Conservation (phyloP, 2,888 invertebrate species). For the Melinopterus prodromus region DNA sequence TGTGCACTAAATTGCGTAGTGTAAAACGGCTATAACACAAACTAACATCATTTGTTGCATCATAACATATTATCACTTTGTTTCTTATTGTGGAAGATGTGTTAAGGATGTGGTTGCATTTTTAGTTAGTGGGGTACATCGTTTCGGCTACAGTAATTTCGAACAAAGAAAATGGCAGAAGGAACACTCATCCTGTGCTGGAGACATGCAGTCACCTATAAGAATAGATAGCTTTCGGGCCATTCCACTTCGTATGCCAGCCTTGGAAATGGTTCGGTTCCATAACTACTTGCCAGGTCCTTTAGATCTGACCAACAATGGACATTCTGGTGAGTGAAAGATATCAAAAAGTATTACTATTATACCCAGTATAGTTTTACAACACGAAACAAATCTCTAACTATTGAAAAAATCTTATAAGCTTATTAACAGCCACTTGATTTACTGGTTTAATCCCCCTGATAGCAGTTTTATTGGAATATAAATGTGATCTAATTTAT, state of each 20-base stretch:
- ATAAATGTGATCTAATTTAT: neutral
- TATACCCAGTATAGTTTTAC: neutral
- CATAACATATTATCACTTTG: neutral
- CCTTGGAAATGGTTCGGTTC: slow-evolving; percentile 76
- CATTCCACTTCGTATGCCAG: slow-evolving; percentile 72
- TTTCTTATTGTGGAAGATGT: neutral
- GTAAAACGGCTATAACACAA: too few species aligned
- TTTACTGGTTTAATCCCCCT: neutral
- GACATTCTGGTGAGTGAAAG: slow-evolving; percentile 69
- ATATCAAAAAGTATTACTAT: neutral
- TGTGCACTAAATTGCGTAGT: too few species aligned
- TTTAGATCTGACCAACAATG: slow-evolving; percentile 71
- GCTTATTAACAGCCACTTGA: neutral
- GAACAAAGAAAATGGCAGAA: slow-evolving; percentile 73
- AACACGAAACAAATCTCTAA: neutral
- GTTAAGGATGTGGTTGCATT: slow-evolving; percentile 7
- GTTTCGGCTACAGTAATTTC: slow-evolving; percentile 70
- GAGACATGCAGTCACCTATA: slow-evolving; percentile 73
- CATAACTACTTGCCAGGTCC: slow-evolving; percentile 73
- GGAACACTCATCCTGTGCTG: slow-evolving; percentile 70
- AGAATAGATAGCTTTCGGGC: slow-evolving; percentile 70
- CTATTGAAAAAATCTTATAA: neutral
- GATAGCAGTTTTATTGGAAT: neutral
- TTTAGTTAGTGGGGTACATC: slow-evolving; percentile 44
- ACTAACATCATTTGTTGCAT: too few species aligned